phyloP scores from a whole-genome alignment of 1,140 invertebrate species.

The Microplitis demolitor region DNA sequence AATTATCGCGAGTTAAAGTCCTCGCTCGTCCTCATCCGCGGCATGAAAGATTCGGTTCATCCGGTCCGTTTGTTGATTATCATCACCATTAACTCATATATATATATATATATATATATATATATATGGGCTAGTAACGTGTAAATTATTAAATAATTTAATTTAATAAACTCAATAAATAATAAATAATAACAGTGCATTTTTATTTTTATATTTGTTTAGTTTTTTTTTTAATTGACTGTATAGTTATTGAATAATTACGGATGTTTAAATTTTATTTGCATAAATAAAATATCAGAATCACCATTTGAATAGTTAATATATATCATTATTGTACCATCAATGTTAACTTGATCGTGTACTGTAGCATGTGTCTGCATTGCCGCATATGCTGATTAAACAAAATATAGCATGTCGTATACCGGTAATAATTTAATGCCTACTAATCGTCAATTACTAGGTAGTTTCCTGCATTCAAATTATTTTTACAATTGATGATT shows the following conservation, averaged over 20 bases:
- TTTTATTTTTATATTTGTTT: no score
- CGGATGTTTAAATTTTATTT: no score
- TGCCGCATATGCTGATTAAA: slow-evolving; percentile 26
- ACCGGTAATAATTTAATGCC: slow-evolving; percentile 25
- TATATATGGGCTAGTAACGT: no score
- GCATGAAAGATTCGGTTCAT: slow-evolving; percentile 23
- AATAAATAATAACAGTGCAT: no score
- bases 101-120: not conserved
- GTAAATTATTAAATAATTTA: no score
- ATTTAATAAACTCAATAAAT: no score
- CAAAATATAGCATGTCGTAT: slow-evolving; percentile 8
- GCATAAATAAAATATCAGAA: no score
- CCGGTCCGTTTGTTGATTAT: not conserved
- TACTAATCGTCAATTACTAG: slow-evolving; percentile 19
- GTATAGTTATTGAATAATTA: no score
- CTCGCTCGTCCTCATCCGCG: slow-evolving; percentile 33
- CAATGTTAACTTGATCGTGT: slow-evolving; percentile 11
- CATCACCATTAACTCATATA: not conserved
- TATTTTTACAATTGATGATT: not conserved
- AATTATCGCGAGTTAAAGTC: slow-evolving; percentile 44
- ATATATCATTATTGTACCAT: slow-evolving; percentile 11
- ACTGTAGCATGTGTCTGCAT: not conserved
- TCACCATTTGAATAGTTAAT: not conserved
- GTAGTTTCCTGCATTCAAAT: not conserved
- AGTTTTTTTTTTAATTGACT: no score